A percentile compares a stretch with the other conserved stretches of the same genome.
These are phyloP conservation scores for Drosophila ambigua DNA, from an alignment of 1,140 invertebrate genomes.

Conservation along the genomic window DNA sequence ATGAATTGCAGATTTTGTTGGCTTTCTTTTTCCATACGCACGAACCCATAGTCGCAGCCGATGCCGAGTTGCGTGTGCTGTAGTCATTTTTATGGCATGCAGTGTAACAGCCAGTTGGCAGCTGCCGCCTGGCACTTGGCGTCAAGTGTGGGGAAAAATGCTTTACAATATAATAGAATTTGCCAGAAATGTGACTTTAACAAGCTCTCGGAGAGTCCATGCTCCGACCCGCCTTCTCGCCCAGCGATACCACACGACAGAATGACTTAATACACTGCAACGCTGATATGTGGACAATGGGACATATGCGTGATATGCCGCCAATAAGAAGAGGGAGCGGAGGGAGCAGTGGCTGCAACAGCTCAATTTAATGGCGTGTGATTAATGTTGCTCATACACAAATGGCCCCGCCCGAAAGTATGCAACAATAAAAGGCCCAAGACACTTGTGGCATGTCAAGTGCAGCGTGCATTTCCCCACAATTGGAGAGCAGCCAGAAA, in stretches of 20 bases:
- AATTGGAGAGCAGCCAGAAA: slow-evolving; percentile 30
- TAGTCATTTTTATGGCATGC: slow-evolving; percentile 72
- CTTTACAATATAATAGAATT: slow-evolving; percentile 58
- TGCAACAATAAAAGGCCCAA: slow-evolving; percentile 50
- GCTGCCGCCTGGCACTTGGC: slow-evolving; percentile 54
- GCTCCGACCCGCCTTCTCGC: too few relatives aligned
- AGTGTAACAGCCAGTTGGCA: slow-evolving; percentile 50
- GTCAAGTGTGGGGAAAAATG: slow-evolving; percentile 38
- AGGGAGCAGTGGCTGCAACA: slow-evolving; percentile 36
- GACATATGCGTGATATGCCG: slow-evolving; percentile 63
- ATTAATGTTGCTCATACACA: slow-evolving; percentile 63
- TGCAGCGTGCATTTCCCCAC: slow-evolving; percentile 2
- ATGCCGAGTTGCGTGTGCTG: slow-evolving; percentile 67
- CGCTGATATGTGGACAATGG: slow-evolving; percentile 50
- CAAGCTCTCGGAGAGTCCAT: slow-evolving; percentile 36
- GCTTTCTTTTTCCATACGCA: slow-evolving; percentile 59
- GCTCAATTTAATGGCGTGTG: slow-evolving; percentile 69
- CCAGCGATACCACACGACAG: slow-evolving; percentile 8
- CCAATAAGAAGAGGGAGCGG: background rate
- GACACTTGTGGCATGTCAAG: slow-evolving; percentile 67
- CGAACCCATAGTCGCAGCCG: slow-evolving; percentile 29
- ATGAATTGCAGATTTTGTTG: slow-evolving; percentile 77
- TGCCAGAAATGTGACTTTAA: slow-evolving; percentile 55
- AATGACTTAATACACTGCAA: slow-evolving; percentile 57
- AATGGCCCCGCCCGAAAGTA: slow-evolving; percentile 63